These are phyloP conservation scores for Hycleus cichorii DNA, from an alignment of 1,140 invertebrate genomes.

Conservation along the genomic window DNA sequence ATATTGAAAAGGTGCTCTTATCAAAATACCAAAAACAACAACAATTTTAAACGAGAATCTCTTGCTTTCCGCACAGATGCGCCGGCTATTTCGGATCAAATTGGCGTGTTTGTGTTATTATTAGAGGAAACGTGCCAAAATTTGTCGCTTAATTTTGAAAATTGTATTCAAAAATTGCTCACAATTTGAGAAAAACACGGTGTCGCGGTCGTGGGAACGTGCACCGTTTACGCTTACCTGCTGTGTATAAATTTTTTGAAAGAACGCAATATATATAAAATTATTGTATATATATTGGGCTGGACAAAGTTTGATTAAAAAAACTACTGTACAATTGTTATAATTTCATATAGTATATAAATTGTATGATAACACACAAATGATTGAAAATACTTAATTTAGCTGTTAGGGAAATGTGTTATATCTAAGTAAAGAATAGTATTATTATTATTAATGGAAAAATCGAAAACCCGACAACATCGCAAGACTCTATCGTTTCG, in stretches of 20 bases:
- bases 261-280: conserved; percentile 35
- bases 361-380: conserved; percentile 16
- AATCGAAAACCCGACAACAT: too few relatives aligned
- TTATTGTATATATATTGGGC: conserved; percentile 36
- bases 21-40: conserved; percentile 2
- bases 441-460: conserved; percentile 15
- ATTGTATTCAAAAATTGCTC: conserved; percentile 27
- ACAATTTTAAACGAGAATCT: too few relatives aligned
- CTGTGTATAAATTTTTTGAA: conserved; percentile 32
- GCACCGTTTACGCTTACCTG: conserved; percentile 37
- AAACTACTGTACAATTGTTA: conserved; percentile 40
- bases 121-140: conserved; percentile 33
- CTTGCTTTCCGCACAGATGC: not conserved
- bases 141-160: conserved; percentile 30
- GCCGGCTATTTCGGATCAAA: too few relatives aligned
- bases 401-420: conserved; percentile 30
- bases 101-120: too few relatives aligned
- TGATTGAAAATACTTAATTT: conserved; percentile 17
- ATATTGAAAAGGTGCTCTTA: conserved; percentile 30
- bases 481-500: too few relatives aligned
- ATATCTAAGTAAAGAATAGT: conserved; percentile 25
- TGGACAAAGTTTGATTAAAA: conserved; percentile 17
- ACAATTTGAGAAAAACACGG: conserved; percentile 17
- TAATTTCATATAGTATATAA: conserved; percentile 40
- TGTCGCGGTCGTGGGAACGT: not conserved